These are phyloP conservation scores for Pachyseris speciosa DNA, from an alignment of 64 coral and sea anemone species.

Conservation along the genomic window DNA sequence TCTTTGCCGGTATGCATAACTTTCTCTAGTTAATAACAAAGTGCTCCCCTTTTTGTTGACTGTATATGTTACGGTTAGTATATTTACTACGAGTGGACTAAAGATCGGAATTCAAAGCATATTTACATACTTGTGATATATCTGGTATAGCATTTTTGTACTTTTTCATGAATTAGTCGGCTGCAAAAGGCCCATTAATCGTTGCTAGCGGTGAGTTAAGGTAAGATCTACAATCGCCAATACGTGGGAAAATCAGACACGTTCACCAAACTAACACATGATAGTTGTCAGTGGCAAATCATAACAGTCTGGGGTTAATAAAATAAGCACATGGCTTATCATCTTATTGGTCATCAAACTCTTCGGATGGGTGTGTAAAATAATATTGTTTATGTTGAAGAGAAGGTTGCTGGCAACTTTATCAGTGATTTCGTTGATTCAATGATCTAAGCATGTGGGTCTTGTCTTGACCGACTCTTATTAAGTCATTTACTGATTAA, in stretches of 20 bases:
- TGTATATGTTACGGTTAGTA: neutral
- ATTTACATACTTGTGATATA: too few species aligned
- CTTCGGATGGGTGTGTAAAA: slow-evolving; percentile 8
- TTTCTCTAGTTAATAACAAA: neutral
- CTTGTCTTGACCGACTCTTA: neutral
- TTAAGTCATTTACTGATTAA: slow-evolving; percentile 48
- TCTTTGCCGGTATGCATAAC: neutral
- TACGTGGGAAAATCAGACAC: neutral
- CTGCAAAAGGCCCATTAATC: too few species aligned
- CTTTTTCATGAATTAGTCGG: too few species aligned
- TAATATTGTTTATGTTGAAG: neutral
- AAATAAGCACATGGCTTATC: neutral
- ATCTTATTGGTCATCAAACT: neutral
- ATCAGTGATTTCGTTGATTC: slow-evolving; percentile 32
- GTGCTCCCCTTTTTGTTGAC: too few species aligned
- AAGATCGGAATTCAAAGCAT: neutral
- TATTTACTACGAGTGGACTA: neutral
- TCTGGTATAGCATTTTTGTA: too few species aligned
- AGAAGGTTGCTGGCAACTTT: slow-evolving; percentile 7
- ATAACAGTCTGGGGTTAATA: neutral
- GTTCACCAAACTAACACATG: neutral
- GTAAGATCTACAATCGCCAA: too few species aligned
- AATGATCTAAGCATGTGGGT: slow-evolving; percentile 16
- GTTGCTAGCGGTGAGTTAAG: too few species aligned
- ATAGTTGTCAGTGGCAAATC: neutral